Evolutionary conservation across 1,140 invertebrate species (phyloP).

Genomic region (Drosophila setifemur): DNA sequence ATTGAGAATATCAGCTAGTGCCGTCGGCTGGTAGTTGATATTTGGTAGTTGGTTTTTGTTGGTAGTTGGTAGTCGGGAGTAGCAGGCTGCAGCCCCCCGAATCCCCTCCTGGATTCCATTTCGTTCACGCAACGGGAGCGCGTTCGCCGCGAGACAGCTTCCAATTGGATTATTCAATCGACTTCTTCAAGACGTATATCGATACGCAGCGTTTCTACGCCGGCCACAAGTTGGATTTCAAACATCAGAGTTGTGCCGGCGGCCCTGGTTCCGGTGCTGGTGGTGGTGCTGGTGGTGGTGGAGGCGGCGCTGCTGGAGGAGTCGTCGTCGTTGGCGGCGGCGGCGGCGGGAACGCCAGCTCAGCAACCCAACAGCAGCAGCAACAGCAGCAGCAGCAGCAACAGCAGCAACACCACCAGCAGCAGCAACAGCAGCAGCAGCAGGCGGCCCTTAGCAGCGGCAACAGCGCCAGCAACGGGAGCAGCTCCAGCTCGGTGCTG

Average conservation of each 20-base stretch:
- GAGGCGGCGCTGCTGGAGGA: constrained; percentile 77
- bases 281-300: constrained; percentile 79
- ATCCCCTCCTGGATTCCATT: not conserved
- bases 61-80: no score
- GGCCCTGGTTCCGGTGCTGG: constrained; percentile 82
- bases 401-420: constrained; percentile 7
- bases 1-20: no score
- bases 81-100: not conserved
- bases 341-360: constrained; percentile 62
- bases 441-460: constrained; percentile 18
- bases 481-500: constrained; percentile 35
- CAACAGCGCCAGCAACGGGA: constrained; percentile 41
- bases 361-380: constrained; percentile 26
- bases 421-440: constrained; percentile 37
- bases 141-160: constrained; percentile 71
- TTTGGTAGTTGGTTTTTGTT: no score
- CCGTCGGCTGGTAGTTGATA: no score
- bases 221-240: constrained; percentile 85
- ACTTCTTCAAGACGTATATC: constrained; percentile 82
- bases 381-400: constrained; percentile 23
- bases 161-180: constrained; percentile 80
- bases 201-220: constrained; percentile 82
- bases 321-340: constrained; percentile 82
- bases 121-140: constrained; percentile 28
- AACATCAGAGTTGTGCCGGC: constrained; percentile 83